These are phyloP conservation scores for Trachurus trachurus DNA, from an alignment of 2,797 vertebrate species.

Conservation along the genomic window DNA sequence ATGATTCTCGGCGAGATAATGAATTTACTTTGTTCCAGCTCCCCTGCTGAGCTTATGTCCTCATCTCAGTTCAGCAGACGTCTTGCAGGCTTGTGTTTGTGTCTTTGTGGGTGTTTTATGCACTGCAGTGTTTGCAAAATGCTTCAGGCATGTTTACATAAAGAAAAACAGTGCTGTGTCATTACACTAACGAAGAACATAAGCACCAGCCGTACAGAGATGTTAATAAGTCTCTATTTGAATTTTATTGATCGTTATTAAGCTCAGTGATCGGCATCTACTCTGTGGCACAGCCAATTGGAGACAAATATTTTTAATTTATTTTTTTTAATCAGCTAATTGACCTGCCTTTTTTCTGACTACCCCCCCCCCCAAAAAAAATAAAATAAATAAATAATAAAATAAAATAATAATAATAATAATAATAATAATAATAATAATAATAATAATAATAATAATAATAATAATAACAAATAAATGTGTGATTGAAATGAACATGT, in stretches of 20 bases:
- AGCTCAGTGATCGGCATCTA: neutral
- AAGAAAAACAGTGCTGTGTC: neutral
- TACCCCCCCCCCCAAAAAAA: neutral
- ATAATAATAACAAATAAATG: neutral
- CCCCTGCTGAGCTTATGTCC: conserved; percentile 37
- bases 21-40: conserved; percentile 24
- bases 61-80: conserved; percentile 48
- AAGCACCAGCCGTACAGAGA: conserved; percentile 19
- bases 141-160: conserved; percentile 19
- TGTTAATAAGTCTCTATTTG: conserved; percentile 22
- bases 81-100: conserved; percentile 15
- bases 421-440: too few species aligned
- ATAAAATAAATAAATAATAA: too few species aligned
- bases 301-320: conserved; percentile 29
- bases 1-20: conserved; percentile 42
- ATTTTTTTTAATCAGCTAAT: conserved; percentile 62
- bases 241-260: conserved; percentile 5
- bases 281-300: conserved; percentile 12
- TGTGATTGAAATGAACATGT: conserved; percentile 3
- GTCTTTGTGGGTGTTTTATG: conserved; percentile 22
- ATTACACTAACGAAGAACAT: conserved; percentile 8
- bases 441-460: too few species aligned
- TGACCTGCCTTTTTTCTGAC: conserved; percentile 26
- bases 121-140: conserved; percentile 13
- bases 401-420: too few species aligned